These are phyloP conservation scores for Anthonomus grandis DNA, from an alignment of 1,140 invertebrate genomes.

Conservation along the genomic window DNA sequence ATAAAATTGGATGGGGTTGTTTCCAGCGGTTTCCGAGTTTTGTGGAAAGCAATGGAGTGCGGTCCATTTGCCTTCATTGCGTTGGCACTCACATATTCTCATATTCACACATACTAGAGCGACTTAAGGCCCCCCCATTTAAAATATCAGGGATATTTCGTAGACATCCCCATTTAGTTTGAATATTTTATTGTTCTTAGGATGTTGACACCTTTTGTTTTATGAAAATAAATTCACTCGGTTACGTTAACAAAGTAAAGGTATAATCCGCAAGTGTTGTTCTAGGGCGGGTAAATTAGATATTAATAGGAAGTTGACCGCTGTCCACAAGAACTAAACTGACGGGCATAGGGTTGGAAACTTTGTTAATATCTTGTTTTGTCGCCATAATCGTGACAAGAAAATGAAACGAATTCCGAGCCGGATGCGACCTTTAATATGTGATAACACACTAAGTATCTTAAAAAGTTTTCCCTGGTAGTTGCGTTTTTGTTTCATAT, in stretches of 20 bases:
- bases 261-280: slow-evolving; percentile 14
- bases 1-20: slow-evolving; percentile 37
- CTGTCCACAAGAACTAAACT: slow-evolving; percentile 27
- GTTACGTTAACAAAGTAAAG: slow-evolving; percentile 3
- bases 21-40: no score
- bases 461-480: slow-evolving; percentile 15
- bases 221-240: no score
- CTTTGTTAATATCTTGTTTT: slow-evolving; percentile 34
- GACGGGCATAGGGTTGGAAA: slow-evolving; percentile 28
- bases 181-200: slow-evolving; percentile 12
- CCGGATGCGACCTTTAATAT: slow-evolving; percentile 21
- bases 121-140: slow-evolving; percentile 21
- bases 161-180: slow-evolving; percentile 14
- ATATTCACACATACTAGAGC: slow-evolving; percentile 34
- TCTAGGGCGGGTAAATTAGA: slow-evolving; percentile 27
- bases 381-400: slow-evolving; percentile 27
- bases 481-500: no score
- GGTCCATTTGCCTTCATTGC: slow-evolving; percentile 32
- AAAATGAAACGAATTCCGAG: slow-evolving; percentile 22
- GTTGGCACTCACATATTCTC: slow-evolving; percentile 38
- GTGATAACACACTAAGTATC: slow-evolving; percentile 26
- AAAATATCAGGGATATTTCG: slow-evolving; percentile 18
- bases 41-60: slow-evolving; percentile 38
- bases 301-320: slow-evolving; percentile 32
- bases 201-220: background rate